Conservation (phyloP, 2,113 vertebrate genomes). For the Ginglymostoma cirratum region DNA sequence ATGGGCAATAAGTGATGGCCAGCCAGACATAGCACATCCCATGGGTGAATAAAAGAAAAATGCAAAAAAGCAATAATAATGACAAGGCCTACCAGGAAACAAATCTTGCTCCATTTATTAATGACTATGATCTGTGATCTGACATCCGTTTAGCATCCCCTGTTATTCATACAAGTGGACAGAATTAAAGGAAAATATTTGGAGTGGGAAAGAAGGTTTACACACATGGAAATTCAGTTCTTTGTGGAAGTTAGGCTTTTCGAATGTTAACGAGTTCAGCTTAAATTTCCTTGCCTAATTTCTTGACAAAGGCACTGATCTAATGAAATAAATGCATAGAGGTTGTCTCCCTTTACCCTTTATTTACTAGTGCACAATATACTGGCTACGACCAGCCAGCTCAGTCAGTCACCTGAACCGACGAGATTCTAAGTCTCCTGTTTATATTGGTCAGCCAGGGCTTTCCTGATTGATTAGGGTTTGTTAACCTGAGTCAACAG, state of each 20-base stretch:
- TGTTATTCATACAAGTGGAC: neutral
- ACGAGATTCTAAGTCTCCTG: too few species aligned
- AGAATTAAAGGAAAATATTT: neutral
- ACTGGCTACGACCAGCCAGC: too few species aligned
- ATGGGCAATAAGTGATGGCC: too few species aligned
- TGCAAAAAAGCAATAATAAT: neutral
- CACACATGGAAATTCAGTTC: neutral
- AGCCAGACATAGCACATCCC: too few species aligned
- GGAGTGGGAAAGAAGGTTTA: neutral
- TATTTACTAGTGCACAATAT: too few species aligned
- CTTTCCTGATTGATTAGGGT: too few species aligned
- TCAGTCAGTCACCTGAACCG: too few species aligned
- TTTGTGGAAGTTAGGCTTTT: neutral
- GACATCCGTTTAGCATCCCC: neutral
- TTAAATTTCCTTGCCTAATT: neutral
- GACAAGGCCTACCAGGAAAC: neutral
- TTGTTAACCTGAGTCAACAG: too few species aligned
- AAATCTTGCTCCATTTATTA: neutral
- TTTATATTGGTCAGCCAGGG: too few species aligned
- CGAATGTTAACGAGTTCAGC: neutral
- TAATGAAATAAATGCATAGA: neutral
- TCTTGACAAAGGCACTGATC: neutral
- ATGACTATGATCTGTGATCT: neutral
- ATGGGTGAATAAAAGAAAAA: too few species aligned
- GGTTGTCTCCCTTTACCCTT: too few species aligned